Conservation (phyloP, 2,888 invertebrate species). For the Tetragonula carbonaria region DNA sequence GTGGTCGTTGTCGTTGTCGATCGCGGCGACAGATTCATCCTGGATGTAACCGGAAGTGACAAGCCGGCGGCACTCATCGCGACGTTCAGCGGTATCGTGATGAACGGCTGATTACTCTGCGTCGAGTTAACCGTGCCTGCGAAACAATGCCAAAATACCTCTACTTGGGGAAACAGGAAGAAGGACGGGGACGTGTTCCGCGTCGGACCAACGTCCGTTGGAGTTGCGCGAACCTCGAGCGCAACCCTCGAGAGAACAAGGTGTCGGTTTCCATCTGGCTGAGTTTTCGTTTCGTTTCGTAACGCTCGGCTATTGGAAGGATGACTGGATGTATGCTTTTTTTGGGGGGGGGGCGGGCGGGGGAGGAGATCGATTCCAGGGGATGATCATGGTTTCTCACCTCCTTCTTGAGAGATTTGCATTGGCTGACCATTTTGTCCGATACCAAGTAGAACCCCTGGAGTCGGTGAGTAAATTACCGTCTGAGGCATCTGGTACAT, state of each 20-base stretch:
- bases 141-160: slow-evolving; percentile 49
- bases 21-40: slow-evolving; percentile 69
- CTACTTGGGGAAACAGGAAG: slow-evolving; percentile 47
- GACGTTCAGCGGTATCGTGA: slow-evolving; percentile 89
- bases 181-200: slow-evolving; percentile 6
- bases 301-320: slow-evolving; percentile 4
- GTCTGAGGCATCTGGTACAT: slow-evolving; percentile 83
- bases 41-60: slow-evolving; percentile 78
- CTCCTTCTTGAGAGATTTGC: slow-evolving; percentile 81
- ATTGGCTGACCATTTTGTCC: slow-evolving; percentile 82
- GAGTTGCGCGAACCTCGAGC: not conserved
- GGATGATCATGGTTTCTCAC: slow-evolving; percentile 63
- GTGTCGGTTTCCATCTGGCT: not conserved
- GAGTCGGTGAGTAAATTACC: slow-evolving; percentile 81
- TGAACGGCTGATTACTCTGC: slow-evolving; percentile 86
- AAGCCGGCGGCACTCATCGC: slow-evolving; percentile 86
- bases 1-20: slow-evolving; percentile 75
- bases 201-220: not conserved
- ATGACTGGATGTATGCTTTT: slow-evolving; percentile 1
- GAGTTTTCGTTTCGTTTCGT: not conserved
- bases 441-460: slow-evolving; percentile 80
- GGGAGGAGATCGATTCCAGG: not conserved
- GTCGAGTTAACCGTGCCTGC: slow-evolving; percentile 77
- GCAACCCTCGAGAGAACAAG: not conserved
- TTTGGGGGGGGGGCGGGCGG: too few species aligned